Conservation (phyloP, 2,113 vertebrate genomes). For the Dipodomys ordii region DNA sequence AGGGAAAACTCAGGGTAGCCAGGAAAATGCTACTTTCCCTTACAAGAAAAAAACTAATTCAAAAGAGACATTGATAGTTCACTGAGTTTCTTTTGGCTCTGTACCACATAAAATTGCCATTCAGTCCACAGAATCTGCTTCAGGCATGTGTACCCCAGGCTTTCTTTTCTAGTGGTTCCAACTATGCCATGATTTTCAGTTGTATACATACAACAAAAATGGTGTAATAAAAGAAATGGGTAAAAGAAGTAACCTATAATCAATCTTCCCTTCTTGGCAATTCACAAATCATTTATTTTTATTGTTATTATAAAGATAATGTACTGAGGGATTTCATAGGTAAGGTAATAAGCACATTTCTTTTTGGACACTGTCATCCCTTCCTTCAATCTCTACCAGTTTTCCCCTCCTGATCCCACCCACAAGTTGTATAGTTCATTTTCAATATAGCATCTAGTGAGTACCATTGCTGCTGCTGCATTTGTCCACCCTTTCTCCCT, state of each 20-base stretch:
- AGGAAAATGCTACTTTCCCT: conserved; percentile 9
- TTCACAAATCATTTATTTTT: background rate
- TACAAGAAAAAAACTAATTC: background rate
- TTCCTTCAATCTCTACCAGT: too few species aligned
- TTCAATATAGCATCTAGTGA: too few species aligned
- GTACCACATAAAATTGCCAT: background rate
- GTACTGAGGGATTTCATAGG: too few species aligned
- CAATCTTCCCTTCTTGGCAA: background rate
- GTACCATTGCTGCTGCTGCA: too few species aligned
- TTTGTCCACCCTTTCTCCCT: too few species aligned
- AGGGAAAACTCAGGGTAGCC: background rate
- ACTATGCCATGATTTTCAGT: background rate
- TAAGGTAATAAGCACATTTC: too few species aligned
- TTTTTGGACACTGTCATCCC: too few species aligned
- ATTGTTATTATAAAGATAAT: too few species aligned
- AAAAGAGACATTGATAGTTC: background rate
- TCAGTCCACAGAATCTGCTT: background rate
- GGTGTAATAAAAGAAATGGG: background rate
- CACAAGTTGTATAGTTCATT: too few species aligned
- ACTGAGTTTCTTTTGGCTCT: conserved; percentile 14
- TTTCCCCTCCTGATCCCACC: too few species aligned
- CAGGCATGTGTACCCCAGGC: background rate
- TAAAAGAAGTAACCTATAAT: background rate
- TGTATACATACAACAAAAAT: background rate
- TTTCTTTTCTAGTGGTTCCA: background rate